Conservation (phyloP, 2,113 vertebrate species). For the Emydocephalus ijimae region DNA sequence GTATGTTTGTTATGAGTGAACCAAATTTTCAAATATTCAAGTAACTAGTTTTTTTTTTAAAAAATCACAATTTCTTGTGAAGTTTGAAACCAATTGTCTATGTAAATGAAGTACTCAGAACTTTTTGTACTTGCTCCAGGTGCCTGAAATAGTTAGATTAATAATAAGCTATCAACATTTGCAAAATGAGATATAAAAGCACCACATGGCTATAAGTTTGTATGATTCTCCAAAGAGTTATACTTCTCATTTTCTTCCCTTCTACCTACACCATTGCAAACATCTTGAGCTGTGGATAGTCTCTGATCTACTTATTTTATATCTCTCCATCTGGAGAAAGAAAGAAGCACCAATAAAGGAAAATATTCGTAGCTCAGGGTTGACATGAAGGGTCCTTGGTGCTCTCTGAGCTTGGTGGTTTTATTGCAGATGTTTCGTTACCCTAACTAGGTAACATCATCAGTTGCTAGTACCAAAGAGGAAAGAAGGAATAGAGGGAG, state of each 20-base stretch:
- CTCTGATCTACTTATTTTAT: neutral
- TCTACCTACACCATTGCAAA: neutral
- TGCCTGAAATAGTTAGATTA: neutral
- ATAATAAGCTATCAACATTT: neutral
- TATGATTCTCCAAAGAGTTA: neutral
- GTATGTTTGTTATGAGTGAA: neutral
- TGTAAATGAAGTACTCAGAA: neutral
- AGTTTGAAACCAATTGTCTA: neutral
- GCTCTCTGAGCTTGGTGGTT: too few species aligned
- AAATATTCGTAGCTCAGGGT: too few species aligned
- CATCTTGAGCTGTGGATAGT: neutral
- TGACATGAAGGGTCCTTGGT: too few species aligned
- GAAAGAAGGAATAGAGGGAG: too few species aligned
- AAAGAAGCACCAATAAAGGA: too few species aligned
- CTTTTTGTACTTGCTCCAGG: neutral
- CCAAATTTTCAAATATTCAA: neutral
- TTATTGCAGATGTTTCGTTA: too few species aligned
- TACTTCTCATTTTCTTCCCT: neutral
- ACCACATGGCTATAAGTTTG: neutral
- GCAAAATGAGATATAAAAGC: neutral
- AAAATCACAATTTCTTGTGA: neutral
- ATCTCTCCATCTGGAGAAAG: fast-evolving
- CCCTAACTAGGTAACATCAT: too few species aligned
- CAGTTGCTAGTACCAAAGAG: too few species aligned
- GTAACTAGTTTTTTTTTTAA: neutral